Percentiles rank a stretch among this genome's conserved stretches.
Conservation (phyloP, 2,113 vertebrate genomes). For the Hystrix brachyura region DNA sequence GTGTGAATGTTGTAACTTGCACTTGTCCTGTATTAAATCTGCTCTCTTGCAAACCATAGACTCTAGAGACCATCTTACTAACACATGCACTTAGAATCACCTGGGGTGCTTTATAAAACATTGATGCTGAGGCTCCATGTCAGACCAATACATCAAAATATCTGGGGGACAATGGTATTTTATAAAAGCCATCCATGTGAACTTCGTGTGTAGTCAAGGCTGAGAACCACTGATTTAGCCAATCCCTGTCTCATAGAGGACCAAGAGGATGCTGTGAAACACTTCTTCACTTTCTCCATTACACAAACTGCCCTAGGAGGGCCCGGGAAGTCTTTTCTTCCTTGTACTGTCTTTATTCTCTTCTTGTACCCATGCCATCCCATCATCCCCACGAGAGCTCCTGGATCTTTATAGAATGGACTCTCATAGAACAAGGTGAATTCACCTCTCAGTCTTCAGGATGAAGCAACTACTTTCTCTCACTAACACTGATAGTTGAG, state of each 20-base stretch:
- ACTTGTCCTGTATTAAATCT: too few species aligned
- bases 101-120: neutral
- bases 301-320: neutral
- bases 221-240: neutral
- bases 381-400: neutral
- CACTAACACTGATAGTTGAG: neutral
- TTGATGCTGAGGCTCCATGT: neutral
- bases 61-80: too few species aligned
- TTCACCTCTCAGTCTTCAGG: neutral
- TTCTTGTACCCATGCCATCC: neutral
- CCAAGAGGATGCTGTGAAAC: neutral
- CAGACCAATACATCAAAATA: conserved; percentile 26
- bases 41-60: too few species aligned
- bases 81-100: neutral
- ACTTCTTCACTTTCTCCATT: neutral
- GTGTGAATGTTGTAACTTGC: too few species aligned
- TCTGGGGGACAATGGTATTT: neutral
- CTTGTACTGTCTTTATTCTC: neutral
- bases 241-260: neutral
- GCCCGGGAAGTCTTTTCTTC: neutral
- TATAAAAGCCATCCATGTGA: neutral
- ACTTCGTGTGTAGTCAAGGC: neutral
- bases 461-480: neutral
- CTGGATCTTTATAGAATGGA: neutral
- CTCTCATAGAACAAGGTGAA: neutral